Conservation (phyloP, 2,113 vertebrate species). For the Cairina moschata region DNA sequence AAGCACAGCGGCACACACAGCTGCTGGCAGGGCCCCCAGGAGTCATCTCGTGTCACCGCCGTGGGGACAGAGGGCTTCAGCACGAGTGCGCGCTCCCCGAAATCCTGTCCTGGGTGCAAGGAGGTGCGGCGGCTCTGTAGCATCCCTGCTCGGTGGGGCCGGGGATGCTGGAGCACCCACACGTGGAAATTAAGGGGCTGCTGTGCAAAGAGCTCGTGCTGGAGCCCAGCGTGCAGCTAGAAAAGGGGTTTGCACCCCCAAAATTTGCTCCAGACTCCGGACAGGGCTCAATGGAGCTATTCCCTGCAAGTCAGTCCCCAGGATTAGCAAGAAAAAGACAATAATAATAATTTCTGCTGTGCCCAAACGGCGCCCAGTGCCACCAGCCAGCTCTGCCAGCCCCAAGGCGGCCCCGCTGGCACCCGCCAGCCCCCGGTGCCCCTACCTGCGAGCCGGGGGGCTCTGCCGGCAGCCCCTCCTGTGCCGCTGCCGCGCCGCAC, state of each 20-base stretch:
- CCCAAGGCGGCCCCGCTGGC: rapidly evolving
- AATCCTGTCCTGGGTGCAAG: background rate
- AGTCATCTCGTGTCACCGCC: background rate
- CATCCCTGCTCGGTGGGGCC: background rate
- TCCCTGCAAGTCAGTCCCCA: background rate
- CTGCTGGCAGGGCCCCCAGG: background rate
- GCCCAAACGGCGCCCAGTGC: rapidly evolving
- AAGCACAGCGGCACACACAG: background rate
- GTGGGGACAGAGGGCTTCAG: rapidly evolving
- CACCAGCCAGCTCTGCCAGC: background rate
- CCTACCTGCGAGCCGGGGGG: background rate
- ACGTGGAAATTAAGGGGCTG: rapidly evolving
- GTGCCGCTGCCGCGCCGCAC: background rate
- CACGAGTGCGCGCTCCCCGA: rapidly evolving
- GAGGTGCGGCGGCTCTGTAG: background rate
- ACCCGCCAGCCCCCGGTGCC: rapidly evolving
- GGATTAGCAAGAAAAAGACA: background rate
- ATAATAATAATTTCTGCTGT: rapidly evolving
- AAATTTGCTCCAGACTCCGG: background rate
- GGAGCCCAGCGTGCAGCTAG: background rate
- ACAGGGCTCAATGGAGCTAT: background rate
- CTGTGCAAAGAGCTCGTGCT: background rate
- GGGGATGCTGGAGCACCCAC: background rate
- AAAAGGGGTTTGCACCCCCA: background rate
- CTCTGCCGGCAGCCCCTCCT: background rate